Conservation (phyloP, 2,113 vertebrate genomes). For the Solenodon paradoxus region DNA sequence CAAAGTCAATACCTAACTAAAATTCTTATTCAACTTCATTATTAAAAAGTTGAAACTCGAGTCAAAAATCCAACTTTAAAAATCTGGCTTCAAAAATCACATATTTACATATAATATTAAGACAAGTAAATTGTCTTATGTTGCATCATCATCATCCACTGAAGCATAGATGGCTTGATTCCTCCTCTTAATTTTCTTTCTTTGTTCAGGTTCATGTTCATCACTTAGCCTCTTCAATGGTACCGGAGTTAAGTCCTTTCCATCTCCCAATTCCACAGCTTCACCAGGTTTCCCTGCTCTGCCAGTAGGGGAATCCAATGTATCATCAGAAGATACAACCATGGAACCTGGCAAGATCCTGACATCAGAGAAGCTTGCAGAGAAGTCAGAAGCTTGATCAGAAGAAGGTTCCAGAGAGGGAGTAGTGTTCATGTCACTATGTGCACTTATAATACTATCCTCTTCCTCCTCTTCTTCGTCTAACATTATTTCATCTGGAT, state of each 20-base stretch:
- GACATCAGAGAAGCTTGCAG: conserved; percentile 82
- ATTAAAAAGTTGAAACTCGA: conserved; percentile 65
- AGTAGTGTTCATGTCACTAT: conserved; percentile 50
- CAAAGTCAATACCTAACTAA: conserved; percentile 17
- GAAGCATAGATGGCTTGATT: conserved; percentile 94
- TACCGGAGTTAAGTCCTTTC: conserved; percentile 67
- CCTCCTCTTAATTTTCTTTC: conserved; percentile 93
- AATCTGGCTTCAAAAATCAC: conserved; percentile 34
- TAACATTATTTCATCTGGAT: conserved; percentile 96
- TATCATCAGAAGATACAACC: conserved; percentile 80
- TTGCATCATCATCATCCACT: conserved; percentile 80
- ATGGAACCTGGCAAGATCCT: conserved; percentile 81
- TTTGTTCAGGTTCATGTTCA: conserved; percentile 79
- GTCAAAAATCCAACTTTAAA: conserved; percentile 66
- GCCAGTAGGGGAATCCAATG: conserved; percentile 68
- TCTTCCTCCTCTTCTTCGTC: conserved; percentile 93
- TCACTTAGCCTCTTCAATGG: conserved; percentile 87
- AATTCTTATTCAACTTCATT: conserved; percentile 43
- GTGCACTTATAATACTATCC: conserved; percentile 56
- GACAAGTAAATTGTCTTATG: conserved; percentile 34
- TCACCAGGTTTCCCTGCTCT: conserved; percentile 72
- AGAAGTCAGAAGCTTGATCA: conserved; percentile 81
- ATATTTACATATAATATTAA: not conserved
- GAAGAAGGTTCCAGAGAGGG: conserved; percentile 80
- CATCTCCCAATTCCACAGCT: conserved; percentile 65